These are phyloP conservation scores for Dysidea cf. avara DNA, from an alignment of 37 sponge, comb jelly and placozoan species.

Conservation along the genomic window DNA sequence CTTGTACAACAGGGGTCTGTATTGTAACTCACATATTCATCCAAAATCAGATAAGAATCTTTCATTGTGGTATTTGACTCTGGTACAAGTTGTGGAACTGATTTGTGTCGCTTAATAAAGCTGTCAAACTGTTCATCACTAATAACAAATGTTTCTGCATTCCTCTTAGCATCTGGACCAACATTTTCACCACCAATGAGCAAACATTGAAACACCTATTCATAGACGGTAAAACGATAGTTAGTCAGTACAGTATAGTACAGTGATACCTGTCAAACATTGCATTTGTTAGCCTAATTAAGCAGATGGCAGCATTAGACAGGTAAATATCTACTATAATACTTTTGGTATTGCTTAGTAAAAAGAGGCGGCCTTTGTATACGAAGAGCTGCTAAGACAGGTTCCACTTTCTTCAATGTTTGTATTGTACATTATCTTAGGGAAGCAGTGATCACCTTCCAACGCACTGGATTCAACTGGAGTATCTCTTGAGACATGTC, in stretches of 20 bases:
- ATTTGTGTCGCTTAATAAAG: constrained; percentile 48
- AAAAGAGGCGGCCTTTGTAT: too few species aligned
- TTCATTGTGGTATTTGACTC: constrained; percentile 69
- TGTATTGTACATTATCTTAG: too few species aligned
- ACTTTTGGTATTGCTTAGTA: too few species aligned
- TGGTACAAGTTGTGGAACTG: constrained; percentile 55
- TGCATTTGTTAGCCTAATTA: too few species aligned
- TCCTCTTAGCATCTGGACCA: constrained; percentile 54
- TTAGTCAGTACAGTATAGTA: too few species aligned
- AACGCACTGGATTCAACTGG: constrained; percentile 57
- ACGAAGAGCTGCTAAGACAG: too few species aligned
- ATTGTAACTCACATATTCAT: constrained; percentile 57
- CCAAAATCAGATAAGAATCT: constrained; percentile 75
- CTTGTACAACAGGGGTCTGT: constrained; percentile 12
- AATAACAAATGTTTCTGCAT: constrained; percentile 59
- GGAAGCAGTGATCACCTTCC: constrained; percentile 63
- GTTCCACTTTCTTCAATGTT: too few species aligned
- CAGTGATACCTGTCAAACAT: too few species aligned
- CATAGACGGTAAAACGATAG: background rate
- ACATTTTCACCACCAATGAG: constrained; percentile 75
- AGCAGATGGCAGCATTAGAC: too few species aligned
- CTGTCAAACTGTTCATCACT: constrained; percentile 59
- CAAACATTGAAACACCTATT: constrained; percentile 76
- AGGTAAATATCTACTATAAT: too few species aligned
- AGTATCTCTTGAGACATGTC: constrained; percentile 61